Conservation (phyloP, 2,113 vertebrate genomes). For the Rhea americana region DNA sequence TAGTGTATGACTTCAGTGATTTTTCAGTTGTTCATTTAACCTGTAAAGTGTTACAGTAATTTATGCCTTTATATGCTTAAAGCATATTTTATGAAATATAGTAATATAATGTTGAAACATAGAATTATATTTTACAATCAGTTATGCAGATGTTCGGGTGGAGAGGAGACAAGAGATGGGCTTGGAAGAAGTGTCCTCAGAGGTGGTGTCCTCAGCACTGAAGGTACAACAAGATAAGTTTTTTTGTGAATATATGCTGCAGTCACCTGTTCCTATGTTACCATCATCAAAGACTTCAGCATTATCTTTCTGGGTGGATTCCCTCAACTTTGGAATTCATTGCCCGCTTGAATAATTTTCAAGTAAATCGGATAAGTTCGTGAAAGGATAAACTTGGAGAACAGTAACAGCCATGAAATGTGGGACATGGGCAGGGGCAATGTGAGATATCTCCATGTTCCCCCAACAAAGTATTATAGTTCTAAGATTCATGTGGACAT, state of each 20-base stretch:
- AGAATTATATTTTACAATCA: constrained; percentile 45
- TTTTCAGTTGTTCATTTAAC: constrained; percentile 17
- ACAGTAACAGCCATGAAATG: background rate
- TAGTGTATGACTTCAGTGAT: background rate
- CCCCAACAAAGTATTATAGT: background rate
- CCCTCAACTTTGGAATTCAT: background rate
- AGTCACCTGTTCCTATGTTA: background rate
- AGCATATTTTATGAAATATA: background rate
- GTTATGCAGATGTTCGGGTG: constrained; percentile 83
- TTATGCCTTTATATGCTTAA: background rate
- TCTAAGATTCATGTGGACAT: background rate
- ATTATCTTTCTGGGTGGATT: background rate
- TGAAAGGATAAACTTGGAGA: background rate
- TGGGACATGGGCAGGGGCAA: background rate
- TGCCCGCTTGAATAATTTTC: background rate
- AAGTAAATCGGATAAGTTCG: background rate
- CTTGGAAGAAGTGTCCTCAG: constrained; percentile 74
- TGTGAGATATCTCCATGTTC: background rate
- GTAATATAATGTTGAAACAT: background rate
- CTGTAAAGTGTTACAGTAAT: background rate
- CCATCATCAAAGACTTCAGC: background rate
- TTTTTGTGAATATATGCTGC: background rate
- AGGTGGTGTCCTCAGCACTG: constrained; percentile 70
- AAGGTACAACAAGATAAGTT: constrained; percentile 69
- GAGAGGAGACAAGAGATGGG: constrained; percentile 79